Evolutionary conservation across 2,888 invertebrate species (phyloP), one percentile per base, ranked within the genome.

Genomic region (Spodoptera exigua): DNA sequence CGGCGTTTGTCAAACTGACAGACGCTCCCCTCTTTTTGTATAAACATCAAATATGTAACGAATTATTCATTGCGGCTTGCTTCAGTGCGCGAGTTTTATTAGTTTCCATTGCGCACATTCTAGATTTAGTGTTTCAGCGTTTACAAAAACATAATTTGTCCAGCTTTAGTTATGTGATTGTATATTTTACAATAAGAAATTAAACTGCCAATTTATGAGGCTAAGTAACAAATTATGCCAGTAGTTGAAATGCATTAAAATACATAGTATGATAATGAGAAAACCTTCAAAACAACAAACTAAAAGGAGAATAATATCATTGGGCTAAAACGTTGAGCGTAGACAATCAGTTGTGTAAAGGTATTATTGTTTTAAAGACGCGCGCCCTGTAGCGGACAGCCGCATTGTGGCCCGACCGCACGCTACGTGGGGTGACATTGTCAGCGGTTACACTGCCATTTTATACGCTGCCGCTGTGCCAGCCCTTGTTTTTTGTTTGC

Each of bases 1-100:
- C 84, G 70, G 65, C 72, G 76, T 82, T 80, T 82, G 80, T 83
- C 87, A 84, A 75, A 73, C 75, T 85, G 84, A 83, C 82, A 81
- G 80, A 67, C 71, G 63, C 63, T 65, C 61, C 77, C 66, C 76
- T 69, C 72, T 82, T 81, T 81, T 83, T 82, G 74, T 79, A 78
- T 76, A 83, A 77, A 80, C 82, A 84, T 82, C 83, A 82, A 83
- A 83, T 83, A 79, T 82, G 84, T 80, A 78, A 77, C 70, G 77
- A 80, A 82, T 82, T 80, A 82, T 83, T 83, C 83, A 82, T 82
- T 70, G 81, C 76, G 73, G 75, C 67, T 72, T 64, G 72, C 75
- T 78, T 61, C 67, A 76, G 72, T 63, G 67, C 49, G 70, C 66
- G 61, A 78, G 79, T 79, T 83, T 83, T 83, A 83, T 76, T 79